Conservation (phyloP, 53 echinoderm and acorn worm species). For the Paelopatides confundens region DNA sequence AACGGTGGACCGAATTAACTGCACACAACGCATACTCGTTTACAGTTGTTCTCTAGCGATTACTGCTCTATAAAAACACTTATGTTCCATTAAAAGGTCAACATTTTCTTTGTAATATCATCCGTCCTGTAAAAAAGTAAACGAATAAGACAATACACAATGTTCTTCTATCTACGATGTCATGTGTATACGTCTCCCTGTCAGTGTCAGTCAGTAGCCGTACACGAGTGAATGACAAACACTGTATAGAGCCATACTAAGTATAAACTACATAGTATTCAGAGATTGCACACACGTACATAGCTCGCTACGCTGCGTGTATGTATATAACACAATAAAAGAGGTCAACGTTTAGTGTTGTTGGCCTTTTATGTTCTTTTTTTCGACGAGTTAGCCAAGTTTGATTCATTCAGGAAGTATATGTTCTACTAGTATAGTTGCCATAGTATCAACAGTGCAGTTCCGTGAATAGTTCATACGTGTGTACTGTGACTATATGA, state of each 20-base stretch:
- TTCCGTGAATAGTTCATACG: background rate
- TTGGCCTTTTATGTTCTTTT: background rate
- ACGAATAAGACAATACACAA: too few relatives aligned
- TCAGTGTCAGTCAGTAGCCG: too few relatives aligned
- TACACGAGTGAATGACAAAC: background rate
- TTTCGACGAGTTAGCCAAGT: background rate
- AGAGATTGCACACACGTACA: background rate
- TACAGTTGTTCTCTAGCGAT: too few relatives aligned
- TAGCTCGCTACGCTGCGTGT: background rate
- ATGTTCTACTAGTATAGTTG: too few relatives aligned
- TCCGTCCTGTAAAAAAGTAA: background rate
- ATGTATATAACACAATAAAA: background rate
- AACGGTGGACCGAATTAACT: too few relatives aligned
- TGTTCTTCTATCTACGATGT: too few relatives aligned
- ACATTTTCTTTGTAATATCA: background rate
- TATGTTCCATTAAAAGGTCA: background rate
- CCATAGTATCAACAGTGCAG: too few relatives aligned
- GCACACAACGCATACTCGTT: too few relatives aligned
- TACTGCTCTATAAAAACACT: too few relatives aligned
- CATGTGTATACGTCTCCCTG: background rate
- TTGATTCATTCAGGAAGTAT: background rate
- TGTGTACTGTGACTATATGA: background rate
- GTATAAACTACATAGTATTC: background rate
- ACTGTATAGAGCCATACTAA: background rate
- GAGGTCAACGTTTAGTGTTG: background rate